These are phyloP conservation scores for Myotis myotis DNA, from an alignment of 2,797 vertebrate species.

Conservation along the genomic window DNA sequence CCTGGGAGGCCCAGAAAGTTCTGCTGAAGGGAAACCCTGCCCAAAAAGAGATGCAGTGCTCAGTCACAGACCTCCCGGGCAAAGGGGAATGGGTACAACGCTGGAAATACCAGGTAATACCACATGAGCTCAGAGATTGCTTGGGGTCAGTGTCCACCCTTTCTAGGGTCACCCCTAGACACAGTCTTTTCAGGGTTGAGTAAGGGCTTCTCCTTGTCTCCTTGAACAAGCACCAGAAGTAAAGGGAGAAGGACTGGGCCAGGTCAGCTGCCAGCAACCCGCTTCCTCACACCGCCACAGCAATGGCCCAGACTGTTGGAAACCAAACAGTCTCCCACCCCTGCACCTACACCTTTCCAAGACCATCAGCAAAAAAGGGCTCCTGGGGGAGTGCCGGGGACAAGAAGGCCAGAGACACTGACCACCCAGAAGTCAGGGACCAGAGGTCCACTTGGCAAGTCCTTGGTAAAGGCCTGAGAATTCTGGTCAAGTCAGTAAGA, in stretches of 20 bases:
- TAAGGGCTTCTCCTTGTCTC: neutral
- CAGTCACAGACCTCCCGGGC: neutral
- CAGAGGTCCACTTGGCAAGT: neutral
- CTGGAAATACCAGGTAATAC: neutral
- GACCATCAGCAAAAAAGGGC: neutral
- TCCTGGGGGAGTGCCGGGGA: neutral
- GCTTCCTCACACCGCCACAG: too few species aligned
- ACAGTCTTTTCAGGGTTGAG: neutral
- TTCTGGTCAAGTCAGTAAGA: neutral
- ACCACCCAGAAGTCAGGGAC: neutral
- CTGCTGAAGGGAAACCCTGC: constrained; percentile 68
- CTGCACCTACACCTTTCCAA: neutral
- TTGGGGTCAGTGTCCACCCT: neutral
- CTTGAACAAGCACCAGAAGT: neutral
- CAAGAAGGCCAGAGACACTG: neutral
- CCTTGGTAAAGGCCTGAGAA: neutral
- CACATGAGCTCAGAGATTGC: neutral
- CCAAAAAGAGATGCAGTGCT: constrained; percentile 4
- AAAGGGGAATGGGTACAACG: neutral
- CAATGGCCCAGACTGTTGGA: neutral
- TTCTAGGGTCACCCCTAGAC: neutral
- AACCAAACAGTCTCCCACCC: neutral
- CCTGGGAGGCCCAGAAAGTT: constrained; percentile 59
- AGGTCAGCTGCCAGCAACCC: neutral
- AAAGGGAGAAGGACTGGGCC: neutral